phyloP scores from a whole-genome alignment of 2,888 invertebrate genomes.

The Iphiclides podalirius region DNA sequence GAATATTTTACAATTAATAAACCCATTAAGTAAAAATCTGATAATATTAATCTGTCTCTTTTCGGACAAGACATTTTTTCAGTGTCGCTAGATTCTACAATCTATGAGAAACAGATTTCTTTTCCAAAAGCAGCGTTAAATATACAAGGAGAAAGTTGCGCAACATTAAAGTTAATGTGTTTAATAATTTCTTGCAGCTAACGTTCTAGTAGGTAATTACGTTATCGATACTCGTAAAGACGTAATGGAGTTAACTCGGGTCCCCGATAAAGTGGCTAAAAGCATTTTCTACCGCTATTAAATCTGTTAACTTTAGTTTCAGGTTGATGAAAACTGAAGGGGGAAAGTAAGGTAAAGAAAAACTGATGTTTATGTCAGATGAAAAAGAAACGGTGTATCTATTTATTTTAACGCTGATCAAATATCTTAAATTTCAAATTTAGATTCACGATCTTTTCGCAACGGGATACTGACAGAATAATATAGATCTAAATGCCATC shows the following conservation, averaged over 20 bases:
- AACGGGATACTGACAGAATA: too few relatives aligned
- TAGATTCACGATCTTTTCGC: too few relatives aligned
- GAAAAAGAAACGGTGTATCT: too few relatives aligned
- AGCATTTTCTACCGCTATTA: constrained; percentile 15
- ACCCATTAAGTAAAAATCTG: too few relatives aligned
- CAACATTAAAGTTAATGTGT: constrained; percentile 46
- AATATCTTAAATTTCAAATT: too few relatives aligned
- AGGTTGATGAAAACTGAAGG: not conserved
- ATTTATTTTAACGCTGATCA: too few relatives aligned
- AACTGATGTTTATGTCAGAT: not conserved
- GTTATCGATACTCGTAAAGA: constrained; percentile 22
- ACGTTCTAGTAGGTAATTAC: constrained; percentile 19
- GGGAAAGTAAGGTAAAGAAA: not conserved
- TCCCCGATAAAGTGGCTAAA: constrained; percentile 14
- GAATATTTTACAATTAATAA: too few relatives aligned
- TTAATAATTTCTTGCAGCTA: constrained; percentile 37
- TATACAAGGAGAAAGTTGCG: constrained; percentile 2
- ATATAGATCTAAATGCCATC: too few relatives aligned
- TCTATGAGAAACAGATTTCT: too few relatives aligned
- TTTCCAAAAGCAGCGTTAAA: constrained; percentile 18
- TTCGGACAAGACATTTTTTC: too few relatives aligned
- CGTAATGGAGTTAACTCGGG: constrained; percentile 14
- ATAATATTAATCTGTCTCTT: too few relatives aligned
- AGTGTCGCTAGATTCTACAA: too few relatives aligned
- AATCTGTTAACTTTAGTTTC: constrained; percentile 3